Base-by-base conservation (phyloP, 2,797 vertebrate species). In the Notoglanidium macrostoma region DNA sequence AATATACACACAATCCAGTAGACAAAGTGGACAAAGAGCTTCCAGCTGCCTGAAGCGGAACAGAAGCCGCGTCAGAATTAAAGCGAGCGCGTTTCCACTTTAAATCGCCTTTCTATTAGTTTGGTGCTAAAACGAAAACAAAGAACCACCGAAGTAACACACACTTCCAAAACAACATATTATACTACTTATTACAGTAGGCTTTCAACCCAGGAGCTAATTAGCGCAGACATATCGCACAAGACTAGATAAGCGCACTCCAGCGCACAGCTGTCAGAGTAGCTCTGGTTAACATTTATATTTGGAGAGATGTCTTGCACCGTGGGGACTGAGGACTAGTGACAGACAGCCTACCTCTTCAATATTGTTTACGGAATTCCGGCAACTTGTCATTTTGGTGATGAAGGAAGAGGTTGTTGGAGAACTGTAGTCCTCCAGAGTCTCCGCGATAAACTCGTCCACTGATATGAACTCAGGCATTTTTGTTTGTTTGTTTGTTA, bases 371-470 rank as follows among this genome's bases (percentile, higher is more conserved):
- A 90, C 93, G 0, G 91, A 87, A 91, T 95, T 94, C 86, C 94
- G 90, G 85, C 92, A 94, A 89, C 84, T 85, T 86, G 89, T 89
- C 92, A 92, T 87, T 73, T 90, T 91, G 35, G 89, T 93, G 90
- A 86, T 57, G 6, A 95, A 95, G 70, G 93, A 90, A 59, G 94
- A 94, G 74, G 92, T 94, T 49, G 92, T 94, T 67, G 93, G 93
- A 0, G 92, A 95, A 87, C 92, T 93, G 89, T 95, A 94, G 89
- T 95, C 94, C 88, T 95, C 93, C 90, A 91, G 85, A 5, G 73
- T 92, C 86, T 92, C 92, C 82, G 88, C 85, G 81, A 95, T 94
- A 84, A 95, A 95, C 87, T 95, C 90, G 0, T 91, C 81, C 84
- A 93, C 94, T 0, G 90, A 94, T 87, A 94, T 93, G 29, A 94